Evolutionary conservation across 2,888 invertebrate species (phyloP).

Genomic region (Philereme transversata): DNA sequence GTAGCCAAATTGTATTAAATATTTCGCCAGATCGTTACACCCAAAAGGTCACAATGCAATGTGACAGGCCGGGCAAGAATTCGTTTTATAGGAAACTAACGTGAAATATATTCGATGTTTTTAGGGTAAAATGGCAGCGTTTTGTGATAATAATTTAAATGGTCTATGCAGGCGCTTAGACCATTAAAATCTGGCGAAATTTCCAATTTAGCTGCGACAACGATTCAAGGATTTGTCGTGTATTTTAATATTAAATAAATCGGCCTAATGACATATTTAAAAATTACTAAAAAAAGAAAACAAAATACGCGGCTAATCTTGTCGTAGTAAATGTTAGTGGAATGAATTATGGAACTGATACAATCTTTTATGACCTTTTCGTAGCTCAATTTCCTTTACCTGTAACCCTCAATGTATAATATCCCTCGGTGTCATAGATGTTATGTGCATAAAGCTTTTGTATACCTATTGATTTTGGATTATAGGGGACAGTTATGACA

Average conservation of each 20-base stretch:
- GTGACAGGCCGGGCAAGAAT: neutral
- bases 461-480: slow-evolving; percentile 18
- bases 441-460: slow-evolving; percentile 30
- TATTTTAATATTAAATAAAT: slow-evolving; percentile 25
- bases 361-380: slow-evolving; percentile 27
- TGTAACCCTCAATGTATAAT: slow-evolving; percentile 30
- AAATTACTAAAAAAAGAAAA: slow-evolving; percentile 11
- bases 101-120: too few relatives aligned
- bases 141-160: too few relatives aligned
- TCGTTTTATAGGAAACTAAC: neutral
- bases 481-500: slow-evolving; percentile 8
- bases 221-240: slow-evolving; percentile 25
- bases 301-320: slow-evolving; percentile 30
- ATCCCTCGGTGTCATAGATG: slow-evolving; percentile 30
- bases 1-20: slow-evolving; percentile 27
- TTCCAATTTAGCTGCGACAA: slow-evolving; percentile 27
- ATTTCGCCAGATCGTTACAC: slow-evolving; percentile 25
- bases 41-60: neutral
- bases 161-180: neutral
- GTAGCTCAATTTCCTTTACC: slow-evolving; percentile 29
- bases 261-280: slow-evolving; percentile 11
- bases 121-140: too few relatives aligned
- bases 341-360: slow-evolving; percentile 27
- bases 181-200: slow-evolving; percentile 22
- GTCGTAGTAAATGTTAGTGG: slow-evolving; percentile 25